phyloP scores from a whole-genome alignment of 2,888 invertebrate species.

The Clunio marinus region DNA sequence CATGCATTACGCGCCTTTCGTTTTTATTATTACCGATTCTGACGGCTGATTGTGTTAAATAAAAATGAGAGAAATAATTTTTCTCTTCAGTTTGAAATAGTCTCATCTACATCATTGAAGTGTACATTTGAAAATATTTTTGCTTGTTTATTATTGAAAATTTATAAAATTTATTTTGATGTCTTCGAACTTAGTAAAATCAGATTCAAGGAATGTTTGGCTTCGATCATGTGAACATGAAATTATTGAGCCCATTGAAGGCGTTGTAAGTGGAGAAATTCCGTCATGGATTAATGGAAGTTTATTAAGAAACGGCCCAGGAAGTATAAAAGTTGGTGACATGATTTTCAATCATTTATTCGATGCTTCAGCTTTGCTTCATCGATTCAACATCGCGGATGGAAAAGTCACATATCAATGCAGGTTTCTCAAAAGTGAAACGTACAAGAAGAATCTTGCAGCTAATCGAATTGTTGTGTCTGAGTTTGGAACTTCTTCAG shows the following conservation, averaged over 20 bases:
- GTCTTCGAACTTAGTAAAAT: too few species aligned
- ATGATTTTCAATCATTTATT: conserved; percentile 62
- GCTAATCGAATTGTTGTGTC: conserved; percentile 61
- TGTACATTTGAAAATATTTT: too few species aligned
- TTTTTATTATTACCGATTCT: too few species aligned
- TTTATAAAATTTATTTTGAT: too few species aligned
- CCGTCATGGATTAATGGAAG: conserved; percentile 61
- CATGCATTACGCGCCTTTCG: too few species aligned
- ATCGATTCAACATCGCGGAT: conserved; percentile 57
- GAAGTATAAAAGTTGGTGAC: conserved; percentile 59
- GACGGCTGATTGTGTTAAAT: too few species aligned
- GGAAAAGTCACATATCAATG: conserved; percentile 60
- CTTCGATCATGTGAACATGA: conserved; percentile 58
- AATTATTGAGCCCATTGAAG: conserved; percentile 54
- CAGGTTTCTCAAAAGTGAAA: conserved; percentile 55
- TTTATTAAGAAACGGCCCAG: conserved; percentile 64
- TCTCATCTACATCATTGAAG: too few species aligned
- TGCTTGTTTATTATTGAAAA: too few species aligned
- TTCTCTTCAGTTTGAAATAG: too few species aligned
- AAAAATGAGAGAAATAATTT: too few species aligned
- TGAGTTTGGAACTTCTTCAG: conserved; percentile 53
- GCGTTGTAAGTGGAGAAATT: conserved; percentile 53
- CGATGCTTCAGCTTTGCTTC: conserved; percentile 63
- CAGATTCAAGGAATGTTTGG: too few species aligned
- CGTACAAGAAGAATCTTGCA: conserved; percentile 55